A percentile compares a stretch with the other conserved stretches of the same genome.
Evolutionary conservation across 2,113 vertebrate species (phyloP).

Genomic region (Entomyzon cyanotis): DNA sequence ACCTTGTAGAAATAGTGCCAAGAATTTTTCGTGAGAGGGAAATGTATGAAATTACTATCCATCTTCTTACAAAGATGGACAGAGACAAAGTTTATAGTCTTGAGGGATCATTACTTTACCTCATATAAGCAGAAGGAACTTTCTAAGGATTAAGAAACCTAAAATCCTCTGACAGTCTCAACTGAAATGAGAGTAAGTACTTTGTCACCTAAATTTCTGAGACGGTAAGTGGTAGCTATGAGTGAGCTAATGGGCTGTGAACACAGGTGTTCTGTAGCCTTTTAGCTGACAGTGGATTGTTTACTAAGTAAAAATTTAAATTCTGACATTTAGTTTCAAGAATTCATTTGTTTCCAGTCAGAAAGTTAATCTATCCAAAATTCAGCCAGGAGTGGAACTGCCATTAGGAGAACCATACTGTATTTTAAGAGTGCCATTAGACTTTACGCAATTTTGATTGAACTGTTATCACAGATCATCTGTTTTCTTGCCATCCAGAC

Average conservation of each 20-base stretch:
- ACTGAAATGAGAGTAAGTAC: neutral
- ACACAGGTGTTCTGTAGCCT: neutral
- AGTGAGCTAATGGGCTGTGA: neutral
- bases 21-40: neutral
- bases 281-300: neutral
- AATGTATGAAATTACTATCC: neutral
- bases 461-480: neutral
- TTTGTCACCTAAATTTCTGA: neutral
- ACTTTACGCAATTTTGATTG: slow-evolving; percentile 4
- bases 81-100: neutral
- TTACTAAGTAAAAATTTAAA: neutral
- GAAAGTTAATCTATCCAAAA: neutral
- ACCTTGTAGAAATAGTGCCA: neutral
- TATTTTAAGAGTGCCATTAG: neutral
- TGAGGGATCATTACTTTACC: neutral
- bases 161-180: neutral
- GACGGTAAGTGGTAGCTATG: neutral
- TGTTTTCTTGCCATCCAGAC: neutral
- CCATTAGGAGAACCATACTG: neutral
- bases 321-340: neutral
- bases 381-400: neutral
- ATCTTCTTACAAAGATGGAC: neutral
- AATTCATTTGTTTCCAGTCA: neutral
- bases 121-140: slow-evolving; percentile 4
- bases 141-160: slow-evolving; percentile 2